Evolutionary conservation across 37 sponge, comb jelly and placozoan genomes (phyloP).

Genomic region (Mnemiopsis leidyi): DNA sequence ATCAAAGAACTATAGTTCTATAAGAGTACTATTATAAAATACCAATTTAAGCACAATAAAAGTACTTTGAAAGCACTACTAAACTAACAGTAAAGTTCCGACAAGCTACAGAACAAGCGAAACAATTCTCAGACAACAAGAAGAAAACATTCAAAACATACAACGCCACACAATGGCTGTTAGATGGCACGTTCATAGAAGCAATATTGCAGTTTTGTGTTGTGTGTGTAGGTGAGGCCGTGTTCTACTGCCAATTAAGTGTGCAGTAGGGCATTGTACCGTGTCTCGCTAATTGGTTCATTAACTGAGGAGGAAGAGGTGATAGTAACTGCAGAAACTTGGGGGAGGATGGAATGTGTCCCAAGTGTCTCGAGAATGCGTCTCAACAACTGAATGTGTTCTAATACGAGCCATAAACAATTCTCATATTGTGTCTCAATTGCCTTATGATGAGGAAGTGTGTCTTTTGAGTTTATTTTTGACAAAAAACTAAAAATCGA

Average conservation of each 20-base stretch:
- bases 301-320: neutral
- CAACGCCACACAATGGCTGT: neutral
- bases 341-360: neutral
- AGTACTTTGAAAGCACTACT: too few relatives aligned
- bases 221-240: neutral
- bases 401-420: too few relatives aligned
- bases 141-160: neutral
- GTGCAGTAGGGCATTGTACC: neutral
- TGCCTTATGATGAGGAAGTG: neutral
- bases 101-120: too few relatives aligned
- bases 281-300: neutral
- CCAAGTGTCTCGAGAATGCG: neutral
- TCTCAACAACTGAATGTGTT: too few relatives aligned
- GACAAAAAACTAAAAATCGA: too few relatives aligned
- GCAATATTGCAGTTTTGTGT: too few relatives aligned
- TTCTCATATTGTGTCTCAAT: neutral
- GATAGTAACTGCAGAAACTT: too few relatives aligned
- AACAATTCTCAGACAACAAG: too few relatives aligned
- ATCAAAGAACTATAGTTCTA: too few relatives aligned
- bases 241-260: neutral
- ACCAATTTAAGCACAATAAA: neutral
- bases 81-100: too few relatives aligned
- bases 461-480: too few relatives aligned
- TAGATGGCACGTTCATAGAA: neutral
- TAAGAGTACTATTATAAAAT: too few relatives aligned